phyloP scores from a whole-genome alignment of 1,140 invertebrate species.

The Macrobrachium nipponense region DNA sequence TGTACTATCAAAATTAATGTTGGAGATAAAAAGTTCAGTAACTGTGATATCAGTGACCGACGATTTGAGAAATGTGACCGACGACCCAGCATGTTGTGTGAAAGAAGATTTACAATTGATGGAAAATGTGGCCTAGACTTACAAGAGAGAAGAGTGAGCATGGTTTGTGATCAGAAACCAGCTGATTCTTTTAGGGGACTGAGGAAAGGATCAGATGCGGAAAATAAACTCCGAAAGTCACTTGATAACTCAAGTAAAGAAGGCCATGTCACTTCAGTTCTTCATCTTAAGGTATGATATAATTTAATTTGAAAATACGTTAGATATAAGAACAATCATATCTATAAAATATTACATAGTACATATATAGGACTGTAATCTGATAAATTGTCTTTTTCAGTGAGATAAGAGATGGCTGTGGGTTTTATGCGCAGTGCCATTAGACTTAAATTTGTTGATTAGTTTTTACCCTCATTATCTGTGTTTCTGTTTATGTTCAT shows the following conservation, averaged over 20 bases:
- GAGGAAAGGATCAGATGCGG: slow-evolving; percentile 26
- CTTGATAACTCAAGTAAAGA: slow-evolving; percentile 19
- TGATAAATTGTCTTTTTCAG: too few species aligned
- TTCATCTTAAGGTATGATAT: slow-evolving; percentile 48
- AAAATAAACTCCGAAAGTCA: slow-evolving; percentile 21
- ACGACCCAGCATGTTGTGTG: slow-evolving; percentile 37
- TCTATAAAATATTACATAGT: background rate
- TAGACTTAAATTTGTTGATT: background rate
- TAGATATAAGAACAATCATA: background rate
- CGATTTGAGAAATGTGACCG: slow-evolving; percentile 36
- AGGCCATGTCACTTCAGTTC: slow-evolving; percentile 25
- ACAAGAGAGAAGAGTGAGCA: slow-evolving; percentile 44
- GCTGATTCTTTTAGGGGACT: slow-evolving; percentile 23
- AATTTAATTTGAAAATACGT: background rate
- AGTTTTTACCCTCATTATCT: too few species aligned
- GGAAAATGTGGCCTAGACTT: slow-evolving; percentile 8
- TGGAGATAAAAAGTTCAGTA: slow-evolving; percentile 17
- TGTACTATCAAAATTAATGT: slow-evolving; percentile 52
- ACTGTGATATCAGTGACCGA: slow-evolving; percentile 8
- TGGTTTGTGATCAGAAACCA: slow-evolving; percentile 22
- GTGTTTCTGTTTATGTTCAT: too few species aligned
- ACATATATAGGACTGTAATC: too few species aligned
- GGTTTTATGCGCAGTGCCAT: background rate
- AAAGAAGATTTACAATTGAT: slow-evolving; percentile 29
- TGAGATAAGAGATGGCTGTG: too few species aligned